Evolutionary conservation across 2,888 invertebrate species (phyloP), one percentile per base, ranked within the genome.

Genomic region (Rambutsinella grinnellia): DNA sequence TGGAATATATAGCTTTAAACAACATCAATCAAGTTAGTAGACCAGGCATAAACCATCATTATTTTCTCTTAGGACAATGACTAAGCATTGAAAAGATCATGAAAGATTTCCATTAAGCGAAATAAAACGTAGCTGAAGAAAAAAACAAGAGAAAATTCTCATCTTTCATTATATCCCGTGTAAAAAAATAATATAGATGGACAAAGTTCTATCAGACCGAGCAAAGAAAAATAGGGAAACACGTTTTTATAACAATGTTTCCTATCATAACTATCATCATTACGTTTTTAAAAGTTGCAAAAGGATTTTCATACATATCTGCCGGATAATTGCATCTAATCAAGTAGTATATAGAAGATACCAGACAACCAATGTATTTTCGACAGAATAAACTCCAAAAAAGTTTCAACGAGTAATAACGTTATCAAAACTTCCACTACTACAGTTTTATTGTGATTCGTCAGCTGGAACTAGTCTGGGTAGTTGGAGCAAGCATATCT

Each of bases 181-280:
- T 15, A n/a, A 10, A 21, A 19, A n/a, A 56, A 56, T 21, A 19
- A 46, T 60, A 62, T 26, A 26, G 61, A 27, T 17, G 46, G 23
- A 60, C 19, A n/a, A 61, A n/a, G n/a, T n/a, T n/a, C n/a, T n/a
- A n/a, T n/a, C n/a, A n/a, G n/a, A n/a, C n/a, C n/a, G n/a, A n/a
- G n/a, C n/a, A n/a, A n/a, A n/a, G n/a, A n/a, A 6, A 17, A 24
- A 56, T 23, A 19, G 46, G 10, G 44, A 66, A 57, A 67, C 67
- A 47, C 57, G 57, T 58, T 57, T 67, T 58, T 54, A 47, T 54
- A 56, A 56, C 54, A 56, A 57, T 15, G 51, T 8, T 36, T 6
- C 3, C 28, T 58, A 24, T 21, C n/a, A 15, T 54, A 21, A 51
- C 6, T 8, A 51, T 8, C 6, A 13, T 13, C 13, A 51, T 17